phyloP scores from a whole-genome alignment of 2,797 vertebrate species.

The Ispidina lecontei region DNA sequence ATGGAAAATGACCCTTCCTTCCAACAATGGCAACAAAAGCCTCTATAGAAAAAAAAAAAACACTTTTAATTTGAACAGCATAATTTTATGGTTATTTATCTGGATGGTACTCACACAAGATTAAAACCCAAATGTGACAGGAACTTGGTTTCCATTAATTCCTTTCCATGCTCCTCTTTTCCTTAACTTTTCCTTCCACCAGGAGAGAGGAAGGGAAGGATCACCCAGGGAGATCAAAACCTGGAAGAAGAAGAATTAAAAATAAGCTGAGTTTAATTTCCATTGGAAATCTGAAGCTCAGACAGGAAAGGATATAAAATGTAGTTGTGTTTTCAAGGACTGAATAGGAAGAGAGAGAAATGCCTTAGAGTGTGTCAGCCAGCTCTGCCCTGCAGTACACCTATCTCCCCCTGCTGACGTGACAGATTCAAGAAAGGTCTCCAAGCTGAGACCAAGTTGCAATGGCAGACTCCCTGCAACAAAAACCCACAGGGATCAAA shows the following conservation, averaged over 20 bases:
- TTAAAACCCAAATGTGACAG: neutral
- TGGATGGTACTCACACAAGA: neutral
- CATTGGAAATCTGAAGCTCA: neutral
- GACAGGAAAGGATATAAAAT: neutral
- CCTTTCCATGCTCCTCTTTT: neutral
- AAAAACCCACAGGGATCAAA: neutral
- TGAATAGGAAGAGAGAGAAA: neutral
- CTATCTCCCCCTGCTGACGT: neutral
- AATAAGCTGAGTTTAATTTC: neutral
- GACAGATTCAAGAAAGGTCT: neutral
- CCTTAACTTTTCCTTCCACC: neutral
- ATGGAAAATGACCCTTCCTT: neutral
- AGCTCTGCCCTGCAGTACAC: accelerated
- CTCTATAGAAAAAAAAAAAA: neutral
- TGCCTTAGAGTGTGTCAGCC: accelerated
- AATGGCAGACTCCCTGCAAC: neutral
- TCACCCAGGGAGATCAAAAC: neutral
- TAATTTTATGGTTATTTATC: neutral
- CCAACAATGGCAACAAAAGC: neutral
- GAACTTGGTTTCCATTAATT: neutral
- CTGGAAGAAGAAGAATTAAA: neutral
- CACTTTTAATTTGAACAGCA: neutral
- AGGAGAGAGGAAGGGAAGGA: neutral
- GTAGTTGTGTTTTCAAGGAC: neutral
- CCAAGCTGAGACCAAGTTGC: neutral